Conservation (phyloP, 2,888 invertebrate species). For the Tuta absoluta region DNA sequence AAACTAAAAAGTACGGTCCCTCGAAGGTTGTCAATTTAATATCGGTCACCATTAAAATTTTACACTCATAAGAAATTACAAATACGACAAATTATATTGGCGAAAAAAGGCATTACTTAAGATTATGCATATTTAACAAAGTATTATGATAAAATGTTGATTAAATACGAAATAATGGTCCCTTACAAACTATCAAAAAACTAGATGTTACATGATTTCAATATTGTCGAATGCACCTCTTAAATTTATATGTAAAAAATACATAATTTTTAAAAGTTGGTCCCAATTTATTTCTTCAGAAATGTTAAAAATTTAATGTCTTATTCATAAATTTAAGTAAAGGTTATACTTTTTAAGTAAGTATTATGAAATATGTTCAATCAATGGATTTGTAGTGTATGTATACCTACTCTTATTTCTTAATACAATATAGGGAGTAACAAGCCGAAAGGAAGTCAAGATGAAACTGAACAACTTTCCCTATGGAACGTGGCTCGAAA, state of each 20-base stretch:
- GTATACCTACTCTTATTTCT: background rate
- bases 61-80: background rate
- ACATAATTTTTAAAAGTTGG: background rate
- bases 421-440: background rate
- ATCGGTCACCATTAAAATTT: background rate
- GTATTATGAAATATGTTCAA: background rate
- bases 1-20: no score
- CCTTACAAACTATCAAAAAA: slow-evolving; percentile 7
- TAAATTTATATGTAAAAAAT: background rate
- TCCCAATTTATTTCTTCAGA: background rate
- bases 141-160: slow-evolving; percentile 8
- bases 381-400: background rate
- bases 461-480: no score
- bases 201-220: background rate
- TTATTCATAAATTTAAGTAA: background rate
- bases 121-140: slow-evolving; percentile 11
- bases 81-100: background rate
- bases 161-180: background rate
- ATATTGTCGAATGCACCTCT: slow-evolving; percentile 9
- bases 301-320: background rate
- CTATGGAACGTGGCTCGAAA: no score
- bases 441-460: no score
- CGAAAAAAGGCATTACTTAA: slow-evolving; percentile 2
- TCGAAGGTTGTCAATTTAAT: background rate
- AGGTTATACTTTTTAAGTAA: background rate